Base-by-base conservation (phyloP, 1,140 invertebrate species). In the Cydia splendana region DNA sequence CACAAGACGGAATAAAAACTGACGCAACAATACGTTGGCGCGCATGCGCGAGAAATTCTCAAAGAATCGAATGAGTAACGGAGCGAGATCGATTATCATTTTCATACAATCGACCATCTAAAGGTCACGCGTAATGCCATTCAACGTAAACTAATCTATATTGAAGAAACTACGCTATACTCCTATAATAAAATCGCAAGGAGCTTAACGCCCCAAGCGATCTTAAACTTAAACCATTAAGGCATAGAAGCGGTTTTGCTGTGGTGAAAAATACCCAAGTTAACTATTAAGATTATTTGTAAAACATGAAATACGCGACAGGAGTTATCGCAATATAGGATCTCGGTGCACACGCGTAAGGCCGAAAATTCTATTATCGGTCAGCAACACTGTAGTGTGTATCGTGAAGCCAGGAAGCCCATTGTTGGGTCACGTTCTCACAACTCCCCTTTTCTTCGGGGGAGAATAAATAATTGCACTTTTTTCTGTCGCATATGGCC, bases 391-490 rank as follows among this genome's bases (percentile, higher is more conserved):
- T 86, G 84, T 34, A 12, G 67, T 38, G 67, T 86, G 88, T 88
- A 89, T 89, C 89, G 88, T 88, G 67, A 91, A 93, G 89, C 88
- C 87, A 91, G 91, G 91, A 93, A 93, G 90, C 90, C 85, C 86
- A 91, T 93, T 93, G 91, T 93, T 91, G 88, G 91, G 91, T 93
- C 91, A 93, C 91, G 91, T 93, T 92, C 91, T 88, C 91, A 92
- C 91, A 91, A 87, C 88, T 91, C 91, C 90, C 90, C 90, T 90
- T 91, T 93, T 92, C 88, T 91, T 90, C 84, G 86, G 89, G 88
- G 89, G 91, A 89, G 89, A 91, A 92, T 91, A 92, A 92, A 92
- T 91, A 91, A 93, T 93, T 93, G 91, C 88, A 92, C 88, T 93
- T 93, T 93, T 93, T 93, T 93, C 90, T 91, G 89, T 91, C 90